Conservation (phyloP, 2,888 invertebrate species). For the Linhomoeus sp. region DNA sequence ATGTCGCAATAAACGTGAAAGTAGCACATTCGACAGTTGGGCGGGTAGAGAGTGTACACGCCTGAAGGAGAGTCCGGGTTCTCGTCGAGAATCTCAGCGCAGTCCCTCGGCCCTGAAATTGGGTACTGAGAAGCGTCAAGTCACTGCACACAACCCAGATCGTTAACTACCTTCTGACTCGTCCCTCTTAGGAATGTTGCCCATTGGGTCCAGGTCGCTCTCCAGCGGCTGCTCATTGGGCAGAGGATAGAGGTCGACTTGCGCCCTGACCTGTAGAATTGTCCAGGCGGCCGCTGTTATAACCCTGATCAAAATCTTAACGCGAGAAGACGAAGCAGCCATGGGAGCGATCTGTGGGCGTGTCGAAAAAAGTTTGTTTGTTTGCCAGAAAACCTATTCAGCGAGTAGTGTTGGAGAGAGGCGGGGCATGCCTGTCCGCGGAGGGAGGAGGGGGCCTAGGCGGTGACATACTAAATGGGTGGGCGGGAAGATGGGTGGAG, state of each 20-base stretch:
- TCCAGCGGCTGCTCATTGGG: neutral
- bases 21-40: conserved; percentile 51
- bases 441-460: no score
- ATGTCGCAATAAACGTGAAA: conserved; percentile 71
- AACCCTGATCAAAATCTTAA: no score
- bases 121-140: neutral
- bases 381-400: no score
- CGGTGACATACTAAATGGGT: no score
- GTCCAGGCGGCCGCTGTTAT: no score
- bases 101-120: conserved; percentile 7
- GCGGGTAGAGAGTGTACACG: conserved; percentile 15
- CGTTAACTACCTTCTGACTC: neutral
- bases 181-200: conserved; percentile 1
- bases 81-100: conserved; percentile 12
- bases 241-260: conserved; percentile 3
- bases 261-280: no score
- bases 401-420: no score
- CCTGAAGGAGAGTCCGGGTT: conserved; percentile 10
- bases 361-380: no score
- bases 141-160: neutral
- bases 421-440: no score
- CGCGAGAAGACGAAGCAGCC: no score
- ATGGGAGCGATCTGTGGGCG: no score
- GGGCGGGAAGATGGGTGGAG: no score
- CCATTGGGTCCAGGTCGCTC: neutral